Evolutionary conservation across 2,888 invertebrate species (phyloP), one percentile per base, ranked within the genome.

Genomic region (Ormyrus rosae): DNA sequence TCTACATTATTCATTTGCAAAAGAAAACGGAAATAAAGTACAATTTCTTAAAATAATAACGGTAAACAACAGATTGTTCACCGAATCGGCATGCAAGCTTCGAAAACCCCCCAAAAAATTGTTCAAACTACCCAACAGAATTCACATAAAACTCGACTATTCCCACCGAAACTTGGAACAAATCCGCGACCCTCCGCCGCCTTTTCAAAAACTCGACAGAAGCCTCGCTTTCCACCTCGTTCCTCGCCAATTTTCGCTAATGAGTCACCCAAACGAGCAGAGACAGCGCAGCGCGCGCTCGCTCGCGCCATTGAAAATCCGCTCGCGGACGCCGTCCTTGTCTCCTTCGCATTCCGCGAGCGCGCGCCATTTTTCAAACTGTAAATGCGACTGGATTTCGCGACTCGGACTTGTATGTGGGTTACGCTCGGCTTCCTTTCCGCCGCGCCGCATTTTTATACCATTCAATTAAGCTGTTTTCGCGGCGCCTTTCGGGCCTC

Each of bases 301-400:
- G 19, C 13, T 50, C 67, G 67, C 67, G 77, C 61, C 70, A 70
- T 77, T 64, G 64, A 69, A 70, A 69, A 77, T 64, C 64, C 77
- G 65, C 77, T 63, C 69, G 68, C 60, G 51, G 19, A 55, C 65
- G 7, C 45, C 55, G 71, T 58, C 70, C 46, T 58, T 48, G 9
- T 48, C 55, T 64, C 73, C 50, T 67, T 74, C 63, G 65, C 74
- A 74, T 74, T 74, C 74, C 74, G 55, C 55, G 63, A 19, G 8
- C 68, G 61, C 55, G 13, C 68, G 60, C 70, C 70, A 70, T 70
- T 77, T 70, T 77, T 77, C 77, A 63, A 70, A 77, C 70, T 77
- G 77, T 77, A 77, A 77, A 77, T 77, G 34, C 61, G 60, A 68
- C 55, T 55, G 48, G 46, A 19, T 19, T 19, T 19, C 19, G 19